Percentiles rank a stretch among this genome's conserved stretches.
Evolutionary conservation across 2,888 invertebrate genomes (phyloP).

Genomic region (Eupithecia centaureata): DNA sequence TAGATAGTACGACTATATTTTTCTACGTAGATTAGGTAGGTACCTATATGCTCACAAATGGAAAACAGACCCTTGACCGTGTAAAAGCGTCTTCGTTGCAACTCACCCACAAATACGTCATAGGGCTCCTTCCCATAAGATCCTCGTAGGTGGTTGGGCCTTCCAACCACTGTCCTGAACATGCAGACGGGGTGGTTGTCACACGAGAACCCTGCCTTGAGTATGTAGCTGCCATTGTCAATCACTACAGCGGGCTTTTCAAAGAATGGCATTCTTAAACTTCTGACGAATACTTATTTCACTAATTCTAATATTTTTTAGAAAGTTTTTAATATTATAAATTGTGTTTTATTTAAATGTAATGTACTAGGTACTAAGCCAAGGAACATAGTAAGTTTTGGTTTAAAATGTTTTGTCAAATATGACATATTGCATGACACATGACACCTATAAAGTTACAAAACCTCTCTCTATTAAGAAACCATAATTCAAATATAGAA

Average conservation of each 20-base stretch:
- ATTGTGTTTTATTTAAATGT: too few relatives aligned
- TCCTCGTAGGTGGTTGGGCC: conserved; percentile 63
- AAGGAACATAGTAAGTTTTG: too few relatives aligned
- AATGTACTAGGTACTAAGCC: too few relatives aligned
- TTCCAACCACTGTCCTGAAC: conserved; percentile 68
- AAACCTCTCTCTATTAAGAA: too few relatives aligned
- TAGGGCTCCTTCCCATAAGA: conserved; percentile 63
- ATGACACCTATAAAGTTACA: too few relatives aligned
- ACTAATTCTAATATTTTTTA: neutral
- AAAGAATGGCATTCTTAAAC: conserved; percentile 38
- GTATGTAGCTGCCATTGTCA: conserved; percentile 68
- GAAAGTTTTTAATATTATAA: neutral
- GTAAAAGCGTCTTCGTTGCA: neutral
- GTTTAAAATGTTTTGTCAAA: too few relatives aligned
- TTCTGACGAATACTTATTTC: neutral
- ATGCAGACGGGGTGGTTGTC: conserved; percentile 75
- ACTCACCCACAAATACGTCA: conserved; percentile 63
- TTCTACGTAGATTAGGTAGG: too few relatives aligned
- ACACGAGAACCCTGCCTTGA: conserved; percentile 74
- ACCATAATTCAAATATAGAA: too few relatives aligned
- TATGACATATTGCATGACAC: too few relatives aligned
- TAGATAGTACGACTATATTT: too few relatives aligned
- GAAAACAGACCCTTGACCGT: neutral
- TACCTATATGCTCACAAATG: too few relatives aligned
- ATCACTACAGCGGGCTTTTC: conserved; percentile 70